These are phyloP conservation scores for Drosophila birchii DNA, from an alignment of 2,888 invertebrate species.

Conservation along the genomic window DNA sequence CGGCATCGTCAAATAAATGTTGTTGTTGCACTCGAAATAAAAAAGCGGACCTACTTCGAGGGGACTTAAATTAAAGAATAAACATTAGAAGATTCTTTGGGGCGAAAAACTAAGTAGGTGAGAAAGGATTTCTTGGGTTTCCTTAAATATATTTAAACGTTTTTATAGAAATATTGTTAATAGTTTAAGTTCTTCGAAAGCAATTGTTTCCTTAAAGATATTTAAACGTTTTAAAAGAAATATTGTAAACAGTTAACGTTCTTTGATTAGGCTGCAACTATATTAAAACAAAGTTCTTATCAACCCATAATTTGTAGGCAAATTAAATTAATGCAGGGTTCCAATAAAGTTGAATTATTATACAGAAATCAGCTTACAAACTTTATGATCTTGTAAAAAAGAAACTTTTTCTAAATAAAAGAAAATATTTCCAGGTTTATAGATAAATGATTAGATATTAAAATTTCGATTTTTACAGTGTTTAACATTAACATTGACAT, in stretches of 20 bases:
- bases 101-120: background rate
- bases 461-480: background rate
- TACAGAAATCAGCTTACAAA: too few species aligned
- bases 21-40: slow-evolving; percentile 17
- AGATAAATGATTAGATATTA: too few species aligned
- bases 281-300: too few species aligned
- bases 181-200: too few species aligned
- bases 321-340: too few species aligned
- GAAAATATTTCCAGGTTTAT: too few species aligned
- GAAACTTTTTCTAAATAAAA: too few species aligned
- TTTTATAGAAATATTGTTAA: background rate
- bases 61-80: background rate
- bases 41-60: background rate
- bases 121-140: background rate
- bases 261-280: too few species aligned
- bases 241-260: background rate
- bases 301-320: too few species aligned
- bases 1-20: slow-evolving; percentile 49
- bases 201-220: background rate
- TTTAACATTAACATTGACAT: background rate
- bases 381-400: too few species aligned
- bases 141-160: background rate
- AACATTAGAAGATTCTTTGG: too few species aligned
- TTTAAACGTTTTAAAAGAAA: background rate
- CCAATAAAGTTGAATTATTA: too few species aligned